Base-by-base conservation (phyloP, 2,113 vertebrate genomes). In the Pterocles burchelli region DNA sequence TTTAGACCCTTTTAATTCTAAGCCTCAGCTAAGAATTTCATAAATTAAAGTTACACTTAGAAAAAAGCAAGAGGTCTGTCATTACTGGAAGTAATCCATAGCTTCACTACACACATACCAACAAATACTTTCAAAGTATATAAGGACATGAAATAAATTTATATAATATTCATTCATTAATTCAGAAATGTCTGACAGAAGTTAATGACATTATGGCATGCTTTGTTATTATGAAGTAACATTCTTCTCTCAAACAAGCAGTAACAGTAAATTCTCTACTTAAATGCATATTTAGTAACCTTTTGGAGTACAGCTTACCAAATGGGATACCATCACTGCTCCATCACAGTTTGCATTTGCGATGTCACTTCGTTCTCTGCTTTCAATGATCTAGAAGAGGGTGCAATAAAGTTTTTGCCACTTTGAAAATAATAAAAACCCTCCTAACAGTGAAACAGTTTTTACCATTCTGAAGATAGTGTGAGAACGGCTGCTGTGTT, bases 381-480 rank as follows among this genome's bases (percentile, higher is more conserved):
- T 99, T 97, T 99, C 99, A 83, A 99, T 97, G 87, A 99, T 99
- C 99, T 99, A 91, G 58, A 61, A 80, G 33, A 61, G 52, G 29
- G 36, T 52, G 19, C 82, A 88, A 66, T 81, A 17, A 88, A 71
- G 67, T 68, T 52, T 91, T 48, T 73, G 33, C 81, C 77, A 65
- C 73, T 81, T 57, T 3, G 6, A 79, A 95, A 90, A 65, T 24
- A 26, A 13, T 6, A 57, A 21, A 70, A 28, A 0, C 10, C 21
- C n/a, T 67, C 54, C 68, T 19, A 19, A 46, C 1, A 74, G 8
- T 26, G 8, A 72, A 95, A 34, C 24, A 78, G 85, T 21, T 92
- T 59, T 96, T 97, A 99, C 99, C 99, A 99, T 99, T 93, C 99
- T 98, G 95, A 99, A 99, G 92, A 99, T 99, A 2, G 99, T 98